Base-by-base conservation (phyloP, 2,888 invertebrate species). In the Oscheius sp. region DNA sequence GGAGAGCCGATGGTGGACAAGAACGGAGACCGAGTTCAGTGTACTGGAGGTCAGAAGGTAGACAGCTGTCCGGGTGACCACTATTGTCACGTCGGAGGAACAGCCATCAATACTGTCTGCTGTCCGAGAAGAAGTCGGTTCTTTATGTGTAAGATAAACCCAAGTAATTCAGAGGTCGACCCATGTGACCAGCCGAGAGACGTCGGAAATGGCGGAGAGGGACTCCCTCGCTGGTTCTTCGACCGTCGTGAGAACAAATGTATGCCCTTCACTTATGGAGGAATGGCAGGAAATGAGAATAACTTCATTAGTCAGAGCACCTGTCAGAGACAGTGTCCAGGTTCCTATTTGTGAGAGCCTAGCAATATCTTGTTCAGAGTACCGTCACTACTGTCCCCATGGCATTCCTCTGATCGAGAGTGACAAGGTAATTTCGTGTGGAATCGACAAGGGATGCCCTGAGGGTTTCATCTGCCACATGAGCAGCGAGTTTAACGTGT, bases 391-490 rank as follows among this genome's bases (percentile, higher is more conserved):
- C 75, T 88, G 88, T 72, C 88, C 88, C 21, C 88, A 88, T 63
- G 88, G 88, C 29, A 80, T 84, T 62, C 88, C 88, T n/a, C 76
- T 85, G 68, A 75, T 83, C 58, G 86, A 86, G 42, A 59, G 73
- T 42, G 77, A 80, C 32, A 78, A 78, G 13, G 81, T 86, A 5
- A 80, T 81, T 7, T 78, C 84, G 7, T 88, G 88, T 68, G 87
- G 86, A 65, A 85, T 87, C 74, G 79, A 85, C 66, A 80, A 86
- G 70, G 80, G 81, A 53, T 88, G 88, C 72, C 85, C 84, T 10
- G 81, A 80, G 35, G 88, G 87, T 29, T 85, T 79, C 81, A 82
- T 88, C 48, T 88, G 88, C 74, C 88, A 88, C 75, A 85, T 87
- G 84, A 85, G 84, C 70, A 79, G 80, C 21, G 86, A 88, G 68